Conservation (phyloP, 2,888 invertebrate genomes). For the Drosophila merina region DNA sequence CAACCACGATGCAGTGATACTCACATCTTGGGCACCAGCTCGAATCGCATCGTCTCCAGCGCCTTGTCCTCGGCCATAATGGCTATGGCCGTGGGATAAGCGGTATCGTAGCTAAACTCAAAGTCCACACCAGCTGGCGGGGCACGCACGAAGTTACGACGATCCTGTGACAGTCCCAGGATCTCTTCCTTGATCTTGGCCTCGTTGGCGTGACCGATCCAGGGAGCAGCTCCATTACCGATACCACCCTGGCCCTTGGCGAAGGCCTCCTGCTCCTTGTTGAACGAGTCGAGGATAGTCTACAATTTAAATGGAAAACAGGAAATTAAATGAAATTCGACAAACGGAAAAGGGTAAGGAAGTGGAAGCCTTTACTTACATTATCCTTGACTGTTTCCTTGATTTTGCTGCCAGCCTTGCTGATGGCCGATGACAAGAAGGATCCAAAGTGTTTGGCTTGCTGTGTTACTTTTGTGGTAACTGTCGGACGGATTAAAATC, state of each 20-base stretch:
- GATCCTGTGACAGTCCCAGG: conserved; percentile 97
- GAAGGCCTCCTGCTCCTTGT: conserved; percentile 98
- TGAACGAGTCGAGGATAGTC: conserved; percentile 98
- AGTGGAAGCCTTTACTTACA: conserved; percentile 86
- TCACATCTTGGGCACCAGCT: conserved; percentile 99
- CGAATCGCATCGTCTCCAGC: conserved; percentile 99
- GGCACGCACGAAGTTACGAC: conserved; percentile 98
- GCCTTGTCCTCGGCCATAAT: conserved; percentile 98
- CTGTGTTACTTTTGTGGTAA: conserved; percentile 94
- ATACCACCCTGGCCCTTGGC: conserved; percentile 91
- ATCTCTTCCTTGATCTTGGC: conserved; percentile 97
- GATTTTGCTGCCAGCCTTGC: conserved; percentile 97
- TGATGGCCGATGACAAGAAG: conserved; percentile 97
- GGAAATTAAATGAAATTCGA: background rate
- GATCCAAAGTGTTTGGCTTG: conserved; percentile 96
- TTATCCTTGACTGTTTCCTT: conserved; percentile 98
- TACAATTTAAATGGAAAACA: conserved; percentile 81
- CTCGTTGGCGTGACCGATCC: conserved; percentile 98
- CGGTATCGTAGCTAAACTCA: conserved; percentile 96
- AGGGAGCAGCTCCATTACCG: conserved; percentile 91
- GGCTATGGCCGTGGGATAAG: conserved; percentile 96
- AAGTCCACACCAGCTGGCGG: conserved; percentile 98
- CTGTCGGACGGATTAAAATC: conserved; percentile 83
- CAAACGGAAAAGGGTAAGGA: background rate
- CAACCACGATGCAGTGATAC: conserved; percentile 73